phyloP scores from a whole-genome alignment of 1,140 invertebrate genomes.

The Arion vulgaris region DNA sequence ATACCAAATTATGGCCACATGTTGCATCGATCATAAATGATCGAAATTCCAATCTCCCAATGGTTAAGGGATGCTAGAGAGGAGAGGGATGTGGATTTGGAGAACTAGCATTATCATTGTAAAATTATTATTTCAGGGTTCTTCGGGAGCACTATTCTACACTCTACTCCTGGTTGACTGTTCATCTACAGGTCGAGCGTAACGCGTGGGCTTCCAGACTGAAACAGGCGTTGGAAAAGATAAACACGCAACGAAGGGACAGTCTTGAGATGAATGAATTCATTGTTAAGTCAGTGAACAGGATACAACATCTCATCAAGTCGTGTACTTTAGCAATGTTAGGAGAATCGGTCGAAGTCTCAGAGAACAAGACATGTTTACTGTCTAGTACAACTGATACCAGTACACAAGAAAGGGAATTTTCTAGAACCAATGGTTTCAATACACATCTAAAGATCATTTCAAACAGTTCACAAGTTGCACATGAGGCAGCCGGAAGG shows the following conservation, averaged over 20 bases:
- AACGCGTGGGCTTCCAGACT: conserved; percentile 33
- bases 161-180: conserved; percentile 28
- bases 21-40: too few relatives aligned
- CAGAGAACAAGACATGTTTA: background rate
- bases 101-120: too few relatives aligned
- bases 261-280: background rate
- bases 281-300: background rate
- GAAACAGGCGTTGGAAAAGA: background rate
- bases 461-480: too few relatives aligned
- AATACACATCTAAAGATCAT: too few relatives aligned
- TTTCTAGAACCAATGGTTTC: too few relatives aligned
- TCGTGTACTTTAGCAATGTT: background rate
- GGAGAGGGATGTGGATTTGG: too few relatives aligned
- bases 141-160: conserved; percentile 33
- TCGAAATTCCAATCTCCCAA: too few relatives aligned
- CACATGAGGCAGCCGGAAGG: too few relatives aligned
- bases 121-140: conserved; percentile 11
- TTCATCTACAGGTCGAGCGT: conserved; percentile 30
- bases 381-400: background rate
- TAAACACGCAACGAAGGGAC: conserved; percentile 28
- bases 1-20: too few relatives aligned
- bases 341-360: background rate
- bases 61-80: too few relatives aligned
- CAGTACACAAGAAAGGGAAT: too few relatives aligned
- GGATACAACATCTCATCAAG: background rate